Evolutionary conservation across 2,888 invertebrate genomes (phyloP), one percentile per base, ranked within the genome.

Genomic region (Sturmia bella): DNA sequence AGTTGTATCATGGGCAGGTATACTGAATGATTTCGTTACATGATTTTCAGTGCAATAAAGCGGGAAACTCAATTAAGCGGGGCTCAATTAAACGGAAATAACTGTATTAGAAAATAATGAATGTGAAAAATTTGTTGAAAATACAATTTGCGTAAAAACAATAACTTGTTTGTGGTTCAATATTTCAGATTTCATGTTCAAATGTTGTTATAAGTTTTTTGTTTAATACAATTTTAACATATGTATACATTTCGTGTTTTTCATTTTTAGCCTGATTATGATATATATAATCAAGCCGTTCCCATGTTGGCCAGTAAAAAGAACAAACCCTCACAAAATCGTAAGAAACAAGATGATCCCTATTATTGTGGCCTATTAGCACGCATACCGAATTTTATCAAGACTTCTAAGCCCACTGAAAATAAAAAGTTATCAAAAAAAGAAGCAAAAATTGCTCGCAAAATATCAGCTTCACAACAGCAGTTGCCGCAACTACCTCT

Each of bases 351-450:
- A 92, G 94, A 94, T 87, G 94, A 94, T 87, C 94, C 94, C 12
- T 94, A 94, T 88, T 94, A 94, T 87, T 94, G 94, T 86, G 94
- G 94, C 45, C 91, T 94, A 69, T 90, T 94, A 85, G 94, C 94
- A 43, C 92, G 94, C 80, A 94, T 94, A 79, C 94, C 94, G 61
- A 94, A 94, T 88, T 94, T 94, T 86, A 94, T 93, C 48, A 94
- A 94, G 88, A 92, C 92, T 87, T 91, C 92, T 11, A 85, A 86
- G 24, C 85, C 85, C 27, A 76, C 56, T 56, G 77, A 73, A 39
- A 70, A 12, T 61, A 81, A 68, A 17, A 87, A 85, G 61, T 87
- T 89, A 73, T 85, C 86, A 54, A 90, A 90, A 84, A 87, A 86
- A 69, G 89, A 90, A 69, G 84, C 89, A 3, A 90, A 90, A 85